Percentiles rank a stretch among this genome's conserved stretches.
These are phyloP conservation scores for Amitus sp. DNA, from an alignment of 2,888 invertebrate species.

Conservation along the genomic window DNA sequence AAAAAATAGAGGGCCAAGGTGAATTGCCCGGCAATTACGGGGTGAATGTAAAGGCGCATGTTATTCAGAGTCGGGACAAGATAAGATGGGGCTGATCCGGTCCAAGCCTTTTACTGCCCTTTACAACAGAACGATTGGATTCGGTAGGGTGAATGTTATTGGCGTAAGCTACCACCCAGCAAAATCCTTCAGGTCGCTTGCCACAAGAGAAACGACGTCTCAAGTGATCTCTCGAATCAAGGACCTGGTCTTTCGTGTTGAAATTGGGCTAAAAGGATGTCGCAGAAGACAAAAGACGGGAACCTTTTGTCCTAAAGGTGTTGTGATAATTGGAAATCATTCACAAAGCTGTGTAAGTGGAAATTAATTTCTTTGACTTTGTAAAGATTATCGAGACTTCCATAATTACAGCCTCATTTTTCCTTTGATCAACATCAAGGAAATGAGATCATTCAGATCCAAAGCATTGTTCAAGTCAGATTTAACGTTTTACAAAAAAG, in stretches of 20 bases:
- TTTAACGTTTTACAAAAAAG: too few relatives aligned
- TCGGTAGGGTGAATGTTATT: conserved; percentile 48
- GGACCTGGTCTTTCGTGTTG: conserved; percentile 12
- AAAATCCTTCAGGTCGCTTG: conserved; percentile 21
- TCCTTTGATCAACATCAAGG: too few relatives aligned
- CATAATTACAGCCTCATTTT: too few relatives aligned
- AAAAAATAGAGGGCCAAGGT: too few relatives aligned
- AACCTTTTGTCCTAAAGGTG: conserved; percentile 3
- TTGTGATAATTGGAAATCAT: conserved; percentile 14
- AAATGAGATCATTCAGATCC: too few relatives aligned
- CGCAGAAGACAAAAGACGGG: conserved; percentile 27
- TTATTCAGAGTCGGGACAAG: conserved; percentile 42
- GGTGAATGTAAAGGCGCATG: conserved; percentile 22
- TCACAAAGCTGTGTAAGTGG: too few relatives aligned
- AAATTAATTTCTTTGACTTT: background rate
- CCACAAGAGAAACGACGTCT: conserved; percentile 21
- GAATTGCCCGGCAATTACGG: conserved; percentile 28
- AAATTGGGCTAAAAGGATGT: conserved; percentile 8
- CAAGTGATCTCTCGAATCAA: conserved; percentile 2
- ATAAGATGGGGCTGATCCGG: conserved; percentile 54
- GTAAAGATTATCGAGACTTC: too few relatives aligned
- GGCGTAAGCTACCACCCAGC: conserved; percentile 27
- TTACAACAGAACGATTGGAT: conserved; percentile 4
- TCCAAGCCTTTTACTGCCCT: conserved; percentile 41
- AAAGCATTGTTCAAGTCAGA: too few relatives aligned